Evolutionary conservation across 2,888 invertebrate genomes (phyloP), one percentile per base, ranked within the genome.

Genomic region (Harpalus rufipes): DNA sequence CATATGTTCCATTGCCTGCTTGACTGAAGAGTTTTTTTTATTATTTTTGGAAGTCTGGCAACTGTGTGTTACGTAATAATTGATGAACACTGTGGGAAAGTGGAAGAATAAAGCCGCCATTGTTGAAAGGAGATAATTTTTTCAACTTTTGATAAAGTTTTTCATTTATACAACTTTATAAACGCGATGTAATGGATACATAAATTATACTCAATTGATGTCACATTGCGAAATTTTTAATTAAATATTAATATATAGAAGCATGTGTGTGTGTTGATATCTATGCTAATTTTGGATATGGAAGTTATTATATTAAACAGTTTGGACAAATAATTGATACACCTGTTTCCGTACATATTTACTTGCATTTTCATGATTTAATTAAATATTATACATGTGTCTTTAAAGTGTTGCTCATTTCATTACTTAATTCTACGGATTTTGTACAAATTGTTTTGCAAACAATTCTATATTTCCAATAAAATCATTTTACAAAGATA

Each of bases 31-130:
- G 32, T 68, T 68, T 68, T 68, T 68, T 68, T 68, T 68, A 68
- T 68, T 63, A 63, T 68, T 68, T 68, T 68, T 32, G 68, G 65
- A 68, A 32, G 32, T 32, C 68, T 68, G 68, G 68, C 68, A 68
- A 68, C 68, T 6, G 6, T 68, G 68, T 68, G 32, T 68, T 68
- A 68, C 32, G 68, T 68, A 68, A 63, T 25, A 25, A 68, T 68
- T 39, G 68, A 7, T n/a, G 10, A 12, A n/a, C n/a, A 39, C 39
- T 68, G 68, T 68, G 68, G 68, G 68, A 68, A 68, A 68, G 68
- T 39, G 12, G 63, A 32, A 4, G 68, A 68, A 68, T 32, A 68
- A 68, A 25, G 39, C 14, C 14, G 25, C 25, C 68, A 68, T 68
- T 68, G 68, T 68, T 39, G 68, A 8, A 51, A 32, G 10, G 12